A percentile compares a stretch with the other conserved stretches of the same genome.
phyloP scores from a whole-genome alignment of 2,113 vertebrate species.

The Campylorhamphus procurvoides region DNA sequence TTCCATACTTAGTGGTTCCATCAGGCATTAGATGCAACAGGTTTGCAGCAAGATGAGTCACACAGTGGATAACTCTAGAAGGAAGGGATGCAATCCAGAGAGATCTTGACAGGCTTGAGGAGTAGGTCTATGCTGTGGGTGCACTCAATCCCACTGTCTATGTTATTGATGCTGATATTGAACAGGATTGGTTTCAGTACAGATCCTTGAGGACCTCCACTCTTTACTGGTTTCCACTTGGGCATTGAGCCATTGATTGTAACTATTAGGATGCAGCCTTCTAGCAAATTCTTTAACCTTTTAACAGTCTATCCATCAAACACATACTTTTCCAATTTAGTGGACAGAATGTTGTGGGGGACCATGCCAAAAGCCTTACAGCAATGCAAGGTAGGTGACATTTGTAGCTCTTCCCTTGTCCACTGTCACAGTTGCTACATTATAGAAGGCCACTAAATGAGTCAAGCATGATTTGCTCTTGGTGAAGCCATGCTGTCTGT shows the following conservation, averaged over 20 bases:
- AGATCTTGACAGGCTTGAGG: not conserved
- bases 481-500: not conserved
- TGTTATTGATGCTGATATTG: not conserved
- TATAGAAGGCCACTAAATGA: not conserved
- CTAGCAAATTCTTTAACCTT: not conserved
- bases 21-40: accelerated
- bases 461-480: not conserved
- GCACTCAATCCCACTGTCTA: not conserved
- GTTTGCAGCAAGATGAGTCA: not conserved
- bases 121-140: accelerated
- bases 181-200: not conserved
- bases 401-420: not conserved
- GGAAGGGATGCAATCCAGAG: not conserved
- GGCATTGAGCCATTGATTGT: accelerated
- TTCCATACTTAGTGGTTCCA: not conserved
- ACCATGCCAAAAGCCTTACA: not conserved
- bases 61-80: not conserved
- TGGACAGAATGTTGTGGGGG: not conserved
- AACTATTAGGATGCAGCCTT: not conserved
- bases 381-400: not conserved
- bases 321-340: not conserved
- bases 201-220: not conserved
- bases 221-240: not conserved
- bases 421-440: not conserved
- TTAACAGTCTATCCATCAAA: not conserved